Percentiles rank a stretch among this genome's conserved stretches.
phyloP scores from a whole-genome alignment of 2,113 vertebrate genomes.

The Notechis scutatus region DNA sequence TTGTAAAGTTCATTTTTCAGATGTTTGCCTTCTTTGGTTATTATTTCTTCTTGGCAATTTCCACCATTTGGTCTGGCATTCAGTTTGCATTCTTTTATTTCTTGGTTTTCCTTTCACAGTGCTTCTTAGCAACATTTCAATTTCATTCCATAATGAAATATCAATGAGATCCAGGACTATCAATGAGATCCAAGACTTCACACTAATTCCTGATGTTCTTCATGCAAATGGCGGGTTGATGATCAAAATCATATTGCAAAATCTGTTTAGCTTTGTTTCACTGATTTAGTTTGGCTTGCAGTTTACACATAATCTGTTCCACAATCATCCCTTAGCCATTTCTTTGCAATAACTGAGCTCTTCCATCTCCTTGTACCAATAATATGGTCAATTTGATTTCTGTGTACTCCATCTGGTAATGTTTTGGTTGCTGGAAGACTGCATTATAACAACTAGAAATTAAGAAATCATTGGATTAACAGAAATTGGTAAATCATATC shows the following conservation, averaged over 20 bases:
- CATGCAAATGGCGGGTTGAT: neutral
- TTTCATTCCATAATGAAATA: neutral
- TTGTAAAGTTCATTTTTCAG: neutral
- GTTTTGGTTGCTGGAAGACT: neutral
- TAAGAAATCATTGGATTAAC: neutral
- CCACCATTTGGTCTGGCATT: neutral
- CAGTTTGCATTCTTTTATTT: neutral
- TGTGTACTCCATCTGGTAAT: neutral
- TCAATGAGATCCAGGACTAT: neutral
- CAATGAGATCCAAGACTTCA: neutral
- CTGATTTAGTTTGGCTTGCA: neutral
- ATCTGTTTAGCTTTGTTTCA: neutral
- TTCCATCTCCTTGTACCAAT: neutral
- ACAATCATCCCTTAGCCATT: neutral
- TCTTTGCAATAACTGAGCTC: neutral
- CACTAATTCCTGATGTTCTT: neutral
- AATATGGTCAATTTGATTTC: neutral
- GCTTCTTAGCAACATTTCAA: neutral
- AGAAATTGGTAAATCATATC: neutral
- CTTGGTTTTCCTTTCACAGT: neutral
- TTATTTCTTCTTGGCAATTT: neutral
- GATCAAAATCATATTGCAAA: neutral
- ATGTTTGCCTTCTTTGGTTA: neutral
- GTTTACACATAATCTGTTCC: neutral
- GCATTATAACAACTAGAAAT: neutral